Conservation (phyloP, 2,888 invertebrate species). For the Lasioglossum marginatum region DNA sequence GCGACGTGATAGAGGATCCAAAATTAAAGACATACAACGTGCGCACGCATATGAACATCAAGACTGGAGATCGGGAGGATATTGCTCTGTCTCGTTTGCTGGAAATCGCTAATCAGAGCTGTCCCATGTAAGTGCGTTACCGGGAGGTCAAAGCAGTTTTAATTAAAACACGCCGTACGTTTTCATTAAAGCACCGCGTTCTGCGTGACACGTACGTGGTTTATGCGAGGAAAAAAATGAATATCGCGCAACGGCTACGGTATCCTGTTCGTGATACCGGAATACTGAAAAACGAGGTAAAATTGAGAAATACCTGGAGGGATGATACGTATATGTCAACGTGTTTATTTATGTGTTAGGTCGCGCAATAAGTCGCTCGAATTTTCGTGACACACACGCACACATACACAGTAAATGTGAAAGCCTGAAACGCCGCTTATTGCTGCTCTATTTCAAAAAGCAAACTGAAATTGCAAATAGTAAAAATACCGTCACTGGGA, state of each 20-base stretch:
- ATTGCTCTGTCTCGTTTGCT: conserved; percentile 48
- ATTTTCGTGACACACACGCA: neutral
- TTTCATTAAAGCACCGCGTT: conserved; percentile 49
- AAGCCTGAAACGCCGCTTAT: neutral
- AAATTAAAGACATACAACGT: conserved; percentile 45
- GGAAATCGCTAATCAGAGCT: conserved; percentile 53
- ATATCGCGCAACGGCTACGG: conserved; percentile 2
- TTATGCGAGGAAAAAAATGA: conserved; percentile 20
- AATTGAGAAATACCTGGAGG: conserved; percentile 15
- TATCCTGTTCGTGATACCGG: neutral
- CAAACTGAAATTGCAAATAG: neutral
- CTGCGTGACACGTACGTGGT: conserved; percentile 1
- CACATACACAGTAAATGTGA: neutral
- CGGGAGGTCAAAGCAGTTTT: conserved; percentile 32
- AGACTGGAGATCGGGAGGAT: conserved; percentile 57
- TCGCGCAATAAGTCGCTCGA: neutral
- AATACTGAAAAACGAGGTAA: conserved; percentile 6
- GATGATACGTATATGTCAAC: conserved; percentile 6
- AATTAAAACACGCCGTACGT: conserved; percentile 54
- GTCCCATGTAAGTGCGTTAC: conserved; percentile 29
- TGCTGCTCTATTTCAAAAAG: neutral
- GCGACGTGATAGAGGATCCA: conserved; percentile 27
- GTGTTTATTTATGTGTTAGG: conserved; percentile 18
- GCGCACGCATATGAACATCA: conserved; percentile 32
- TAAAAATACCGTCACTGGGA: neutral